A percentile compares a stretch with the other conserved stretches of the same genome.
Conservation (phyloP, 2,888 invertebrate species). For the Chirona hameri region DNA sequence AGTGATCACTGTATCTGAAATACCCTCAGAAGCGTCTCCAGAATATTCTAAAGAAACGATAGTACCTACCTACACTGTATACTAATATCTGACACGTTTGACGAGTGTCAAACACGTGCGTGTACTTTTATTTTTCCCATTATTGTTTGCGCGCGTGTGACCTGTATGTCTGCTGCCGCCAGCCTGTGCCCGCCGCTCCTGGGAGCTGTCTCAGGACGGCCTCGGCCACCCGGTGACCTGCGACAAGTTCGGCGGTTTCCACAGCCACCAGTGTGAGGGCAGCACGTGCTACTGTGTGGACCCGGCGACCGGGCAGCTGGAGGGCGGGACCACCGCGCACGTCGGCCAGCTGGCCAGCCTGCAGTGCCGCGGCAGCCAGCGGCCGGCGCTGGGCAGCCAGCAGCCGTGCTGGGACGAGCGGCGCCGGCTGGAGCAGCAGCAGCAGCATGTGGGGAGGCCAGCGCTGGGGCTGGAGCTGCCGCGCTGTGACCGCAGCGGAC, state of each 20-base stretch:
- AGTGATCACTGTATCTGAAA: too few relatives aligned
- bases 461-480: background rate
- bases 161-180: background rate
- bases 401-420: slow-evolving; percentile 27
- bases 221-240: slow-evolving; percentile 26
- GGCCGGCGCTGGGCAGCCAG: background rate
- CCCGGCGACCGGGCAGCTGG: background rate
- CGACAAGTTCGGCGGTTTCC: slow-evolving; percentile 36
- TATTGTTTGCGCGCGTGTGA: too few relatives aligned
- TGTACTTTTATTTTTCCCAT: too few relatives aligned
- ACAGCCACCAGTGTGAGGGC: slow-evolving; percentile 31
- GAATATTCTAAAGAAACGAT: too few relatives aligned
- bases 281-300: slow-evolving; percentile 23
- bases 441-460: background rate
- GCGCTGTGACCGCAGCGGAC: background rate
- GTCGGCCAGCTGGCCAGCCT: background rate
- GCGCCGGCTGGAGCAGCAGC: slow-evolving; percentile 22
- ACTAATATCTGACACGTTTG: too few relatives aligned
- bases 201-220: background rate
- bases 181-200: slow-evolving; percentile 13
- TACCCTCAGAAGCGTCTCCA: too few relatives aligned
- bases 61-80: too few relatives aligned
- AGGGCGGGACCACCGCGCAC: background rate
- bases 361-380: background rate
- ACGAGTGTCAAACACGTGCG: too few relatives aligned